A percentile compares a stretch with the other conserved stretches of the same genome.
Conservation (phyloP, 2,888 invertebrate species). For the Altica lythri region DNA sequence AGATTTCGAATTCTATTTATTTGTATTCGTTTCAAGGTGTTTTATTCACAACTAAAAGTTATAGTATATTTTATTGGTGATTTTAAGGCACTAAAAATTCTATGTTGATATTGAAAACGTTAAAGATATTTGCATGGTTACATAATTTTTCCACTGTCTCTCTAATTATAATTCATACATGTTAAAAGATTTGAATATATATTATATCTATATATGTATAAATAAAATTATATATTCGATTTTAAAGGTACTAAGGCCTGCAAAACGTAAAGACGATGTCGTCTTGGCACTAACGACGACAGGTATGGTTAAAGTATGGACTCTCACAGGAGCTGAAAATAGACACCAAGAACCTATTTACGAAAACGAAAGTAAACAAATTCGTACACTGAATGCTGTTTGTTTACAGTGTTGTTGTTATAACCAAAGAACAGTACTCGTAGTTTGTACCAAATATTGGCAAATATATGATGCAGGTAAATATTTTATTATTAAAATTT, state of each 20-base stretch:
- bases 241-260: slow-evolving; percentile 67
- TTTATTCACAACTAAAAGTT: no score
- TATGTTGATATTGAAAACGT: no score
- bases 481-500: neutral
- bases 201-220: neutral
- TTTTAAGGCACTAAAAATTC: no score
- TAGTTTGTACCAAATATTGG: slow-evolving; percentile 97
- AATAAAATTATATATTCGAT: neutral
- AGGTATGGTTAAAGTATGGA: slow-evolving; percentile 97
- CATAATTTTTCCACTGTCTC: no score
- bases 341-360: slow-evolving; percentile 87
- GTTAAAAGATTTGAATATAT: neutral
- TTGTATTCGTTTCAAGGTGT: no score
- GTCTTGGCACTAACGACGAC: slow-evolving; percentile 94
- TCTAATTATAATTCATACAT: no score
- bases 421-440: slow-evolving; percentile 94
- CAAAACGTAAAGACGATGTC: slow-evolving; percentile 89
- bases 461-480: slow-evolving; percentile 84
- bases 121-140: no score
- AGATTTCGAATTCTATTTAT: no score
- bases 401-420: slow-evolving; percentile 92
- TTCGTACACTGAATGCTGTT: slow-evolving; percentile 90
- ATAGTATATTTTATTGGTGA: no score
- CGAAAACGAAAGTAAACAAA: slow-evolving; percentile 97
- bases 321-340: slow-evolving; percentile 84